A percentile compares a stretch with the other conserved stretches of the same genome.
phyloP scores from a whole-genome alignment of 2,113 vertebrate genomes.

The Nothocercus julius region DNA sequence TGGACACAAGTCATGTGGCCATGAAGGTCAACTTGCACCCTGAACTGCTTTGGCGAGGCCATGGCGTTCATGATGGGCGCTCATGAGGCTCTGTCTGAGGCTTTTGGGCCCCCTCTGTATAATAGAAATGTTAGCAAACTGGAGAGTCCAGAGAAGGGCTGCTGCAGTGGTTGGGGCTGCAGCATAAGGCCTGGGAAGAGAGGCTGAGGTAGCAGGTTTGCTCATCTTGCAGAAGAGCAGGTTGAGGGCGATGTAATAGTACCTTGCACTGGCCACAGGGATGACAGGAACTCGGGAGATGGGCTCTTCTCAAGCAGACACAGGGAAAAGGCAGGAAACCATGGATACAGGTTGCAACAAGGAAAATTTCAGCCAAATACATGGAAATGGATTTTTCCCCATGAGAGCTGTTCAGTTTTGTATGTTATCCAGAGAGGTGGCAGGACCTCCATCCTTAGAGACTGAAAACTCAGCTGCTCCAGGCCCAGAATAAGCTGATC shows the following conservation, averaged over 20 bases:
- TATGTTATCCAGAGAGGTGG: background rate
- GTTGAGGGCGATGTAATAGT: background rate
- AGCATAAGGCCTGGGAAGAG: too few relatives aligned
- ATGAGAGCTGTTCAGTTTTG: background rate
- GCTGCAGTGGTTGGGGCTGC: too few relatives aligned
- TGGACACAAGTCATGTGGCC: too few relatives aligned
- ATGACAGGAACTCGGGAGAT: background rate
- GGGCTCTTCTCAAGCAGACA: background rate
- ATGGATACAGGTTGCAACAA: background rate
- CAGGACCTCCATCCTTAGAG: background rate
- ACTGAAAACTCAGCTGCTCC: background rate
- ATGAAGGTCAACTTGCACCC: too few relatives aligned
- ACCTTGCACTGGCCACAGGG: accelerated
- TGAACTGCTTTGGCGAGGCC: too few relatives aligned
- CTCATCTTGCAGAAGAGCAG: background rate
- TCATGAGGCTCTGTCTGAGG: too few relatives aligned
- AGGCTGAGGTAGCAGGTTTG: background rate
- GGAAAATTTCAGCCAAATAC: background rate
- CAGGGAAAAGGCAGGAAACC: background rate
- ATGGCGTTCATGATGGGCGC: too few relatives aligned
- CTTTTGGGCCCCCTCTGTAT: too few relatives aligned
- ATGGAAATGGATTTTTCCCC: background rate
- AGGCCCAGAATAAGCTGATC: background rate
- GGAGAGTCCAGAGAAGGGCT: too few relatives aligned
- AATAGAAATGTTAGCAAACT: too few relatives aligned